Conservation (phyloP, 35 echinoderm and acorn worm species). For the Diadema setosum region DNA sequence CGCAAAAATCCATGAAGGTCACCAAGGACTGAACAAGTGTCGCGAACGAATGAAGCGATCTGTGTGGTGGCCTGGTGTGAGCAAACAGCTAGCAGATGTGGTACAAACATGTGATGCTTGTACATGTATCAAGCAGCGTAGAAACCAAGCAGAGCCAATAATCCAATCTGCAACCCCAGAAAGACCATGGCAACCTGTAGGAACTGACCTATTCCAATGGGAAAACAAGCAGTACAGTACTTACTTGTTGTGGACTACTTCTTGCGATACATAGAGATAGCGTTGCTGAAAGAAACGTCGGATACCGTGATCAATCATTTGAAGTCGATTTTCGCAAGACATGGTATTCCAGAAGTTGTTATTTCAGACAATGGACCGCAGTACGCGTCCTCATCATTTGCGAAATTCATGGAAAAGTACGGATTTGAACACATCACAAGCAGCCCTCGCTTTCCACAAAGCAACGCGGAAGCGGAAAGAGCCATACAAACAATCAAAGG, state of each 20-base stretch:
- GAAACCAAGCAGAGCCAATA: conserved; percentile 40
- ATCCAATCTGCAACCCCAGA: not conserved
- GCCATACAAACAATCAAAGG: conserved; percentile 45
- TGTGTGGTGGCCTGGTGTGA: conserved; percentile 73
- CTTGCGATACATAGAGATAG: conserved; percentile 44
- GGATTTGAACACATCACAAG: conserved; percentile 51
- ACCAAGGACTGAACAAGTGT: conserved; percentile 4
- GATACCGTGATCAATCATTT: conserved; percentile 19
- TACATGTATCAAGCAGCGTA: conserved; percentile 34
- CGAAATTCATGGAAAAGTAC: conserved; percentile 9
- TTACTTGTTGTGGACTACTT: conserved; percentile 54
- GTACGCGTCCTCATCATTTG: conserved; percentile 33
- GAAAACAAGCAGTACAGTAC: conserved; percentile 45
- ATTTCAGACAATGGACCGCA: conserved; percentile 79
- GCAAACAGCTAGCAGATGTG: conserved; percentile 17
- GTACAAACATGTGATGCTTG: conserved; percentile 33
- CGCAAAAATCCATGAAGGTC: conserved; percentile 37
- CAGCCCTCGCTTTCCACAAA: conserved; percentile 48
- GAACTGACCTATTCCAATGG: conserved; percentile 49
- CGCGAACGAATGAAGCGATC: conserved; percentile 5
- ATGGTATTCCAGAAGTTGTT: conserved; percentile 58
- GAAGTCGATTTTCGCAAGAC: conserved; percentile 41
- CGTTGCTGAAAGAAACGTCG: not conserved
- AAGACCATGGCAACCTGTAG: conserved; percentile 58
- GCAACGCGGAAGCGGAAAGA: conserved; percentile 54